Evolutionary conservation across 1,140 invertebrate genomes (phyloP).

Genomic region (Thaumatotibia leucotreta): DNA sequence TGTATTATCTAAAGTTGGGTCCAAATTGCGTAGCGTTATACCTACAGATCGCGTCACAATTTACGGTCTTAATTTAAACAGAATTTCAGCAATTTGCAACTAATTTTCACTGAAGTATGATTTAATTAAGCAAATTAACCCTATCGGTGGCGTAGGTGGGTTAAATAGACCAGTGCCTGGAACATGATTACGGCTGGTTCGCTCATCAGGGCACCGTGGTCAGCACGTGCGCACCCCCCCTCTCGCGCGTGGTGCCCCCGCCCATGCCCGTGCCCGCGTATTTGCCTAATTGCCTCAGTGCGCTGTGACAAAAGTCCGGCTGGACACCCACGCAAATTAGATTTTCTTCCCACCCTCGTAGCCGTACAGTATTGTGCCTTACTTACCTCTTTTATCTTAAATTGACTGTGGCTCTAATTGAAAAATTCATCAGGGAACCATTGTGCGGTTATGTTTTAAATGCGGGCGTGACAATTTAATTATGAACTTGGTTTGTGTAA

Average conservation of each 20-base stretch:
- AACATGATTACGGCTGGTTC: slow-evolving; percentile 48
- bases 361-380: slow-evolving; percentile 26
- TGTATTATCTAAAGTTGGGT: too few relatives aligned
- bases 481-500: neutral
- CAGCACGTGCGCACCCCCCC: slow-evolving; percentile 39
- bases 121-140: neutral
- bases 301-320: slow-evolving; percentile 63
- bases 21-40: too few relatives aligned
- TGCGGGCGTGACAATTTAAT: neutral
- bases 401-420: slow-evolving; percentile 59
- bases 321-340: slow-evolving; percentile 56
- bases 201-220: slow-evolving; percentile 51
- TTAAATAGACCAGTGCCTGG: slow-evolving; percentile 38
- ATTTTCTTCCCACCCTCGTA: slow-evolving; percentile 35
- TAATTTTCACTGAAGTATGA: too few relatives aligned
- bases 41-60: neutral
- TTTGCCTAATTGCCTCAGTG: slow-evolving; percentile 67
- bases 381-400: slow-evolving; percentile 65
- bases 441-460: slow-evolving; percentile 38
- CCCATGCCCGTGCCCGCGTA: slow-evolving; percentile 40
- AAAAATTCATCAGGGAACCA: slow-evolving; percentile 48
- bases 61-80: neutral
- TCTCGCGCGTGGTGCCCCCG: slow-evolving; percentile 16
- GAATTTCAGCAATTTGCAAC: neutral
- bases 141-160: slow-evolving; percentile 26